Base-by-base conservation (phyloP, 1,140 invertebrate species). In the Tetramorium simillimum region DNA sequence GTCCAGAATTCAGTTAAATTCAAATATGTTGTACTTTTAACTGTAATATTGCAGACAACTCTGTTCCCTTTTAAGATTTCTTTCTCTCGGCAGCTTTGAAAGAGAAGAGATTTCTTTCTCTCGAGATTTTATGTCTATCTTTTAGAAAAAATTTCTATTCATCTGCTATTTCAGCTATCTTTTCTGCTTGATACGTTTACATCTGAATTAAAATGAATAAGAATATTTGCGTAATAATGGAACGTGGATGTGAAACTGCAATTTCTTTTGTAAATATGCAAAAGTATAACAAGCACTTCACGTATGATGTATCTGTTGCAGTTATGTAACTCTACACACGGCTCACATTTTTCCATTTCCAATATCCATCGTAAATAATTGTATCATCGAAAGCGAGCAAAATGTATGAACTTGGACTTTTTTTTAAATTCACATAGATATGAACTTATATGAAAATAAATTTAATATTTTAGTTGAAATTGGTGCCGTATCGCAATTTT, bases 201-300 rank as follows among this genome's bases (percentile, higher is more conserved):
- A 43, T 53, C 2, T 37, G 40, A 49, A 86, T 84, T 86, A 89
- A 88, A 88, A 70, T 21, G 53, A 75, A 16, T 49, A 65, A 70
- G 21, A 65, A 62, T 72, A 72, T 51, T 89, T 85, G 70, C 69
- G 28, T 86, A 60, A 86, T 76, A 89, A 86, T 82, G 28, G 49
- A 46, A 43, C 33, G 33, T 33, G 18, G 69, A 75, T 46, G 78
- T 51, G 53, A 89, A 89, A 86, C 46, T 67, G 46, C 49, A 62
- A 80, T 86, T 67, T 69, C 49, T 63, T 89, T 56, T 24, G 49
- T 28, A 72, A 72, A 70, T 70, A 56, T 3, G 33, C 3, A 46
- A 14, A 9, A 0, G 10, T 70, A 70, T 70, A 81, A 81, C 37
- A 43, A 70, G 49, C 18, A 24, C 16, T 56, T 69, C 14, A 24